A percentile compares a stretch with the other conserved stretches of the same genome.
Evolutionary conservation across 2,888 invertebrate genomes (phyloP).

Genomic region (Phlogophora meticulosa): DNA sequence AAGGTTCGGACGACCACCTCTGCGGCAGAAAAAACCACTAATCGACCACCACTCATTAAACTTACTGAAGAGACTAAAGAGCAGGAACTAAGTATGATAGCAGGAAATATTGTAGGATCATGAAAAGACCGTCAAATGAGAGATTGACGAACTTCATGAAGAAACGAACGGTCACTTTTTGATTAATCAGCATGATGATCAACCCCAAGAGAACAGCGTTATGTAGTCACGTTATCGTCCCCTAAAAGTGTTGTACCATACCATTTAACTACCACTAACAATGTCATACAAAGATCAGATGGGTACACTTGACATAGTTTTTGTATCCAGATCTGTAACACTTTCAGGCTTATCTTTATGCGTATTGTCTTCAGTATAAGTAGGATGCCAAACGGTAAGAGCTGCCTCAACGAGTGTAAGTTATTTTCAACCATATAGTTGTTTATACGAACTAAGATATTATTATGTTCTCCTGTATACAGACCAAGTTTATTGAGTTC

Average conservation of each 20-base stretch:
- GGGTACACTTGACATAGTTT: slow-evolving; percentile 21
- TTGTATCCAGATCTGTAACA: slow-evolving; percentile 22
- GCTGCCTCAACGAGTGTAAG: slow-evolving; percentile 5
- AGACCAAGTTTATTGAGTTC: background rate
- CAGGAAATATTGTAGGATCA: no score
- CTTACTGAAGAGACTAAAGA: no score
- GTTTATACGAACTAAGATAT: background rate
- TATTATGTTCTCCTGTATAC: background rate
- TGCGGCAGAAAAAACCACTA: no score
- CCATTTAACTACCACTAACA: slow-evolving; percentile 8
- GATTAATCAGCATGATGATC: no score
- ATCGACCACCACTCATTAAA: no score
- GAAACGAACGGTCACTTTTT: no score
- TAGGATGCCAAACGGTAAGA: background rate
- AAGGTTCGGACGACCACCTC: no score
- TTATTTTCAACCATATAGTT: background rate
- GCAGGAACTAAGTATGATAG: no score
- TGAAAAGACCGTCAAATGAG: no score
- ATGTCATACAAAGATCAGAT: slow-evolving; percentile 13
- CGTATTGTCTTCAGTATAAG: slow-evolving; percentile 1
- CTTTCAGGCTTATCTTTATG: slow-evolving; percentile 26
- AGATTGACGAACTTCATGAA: no score
- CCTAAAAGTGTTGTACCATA: background rate
- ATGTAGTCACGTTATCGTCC: background rate
- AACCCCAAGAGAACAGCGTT: background rate